Conservation (phyloP, 1,140 invertebrate species). For the Cataglyphis hispanica region DNA sequence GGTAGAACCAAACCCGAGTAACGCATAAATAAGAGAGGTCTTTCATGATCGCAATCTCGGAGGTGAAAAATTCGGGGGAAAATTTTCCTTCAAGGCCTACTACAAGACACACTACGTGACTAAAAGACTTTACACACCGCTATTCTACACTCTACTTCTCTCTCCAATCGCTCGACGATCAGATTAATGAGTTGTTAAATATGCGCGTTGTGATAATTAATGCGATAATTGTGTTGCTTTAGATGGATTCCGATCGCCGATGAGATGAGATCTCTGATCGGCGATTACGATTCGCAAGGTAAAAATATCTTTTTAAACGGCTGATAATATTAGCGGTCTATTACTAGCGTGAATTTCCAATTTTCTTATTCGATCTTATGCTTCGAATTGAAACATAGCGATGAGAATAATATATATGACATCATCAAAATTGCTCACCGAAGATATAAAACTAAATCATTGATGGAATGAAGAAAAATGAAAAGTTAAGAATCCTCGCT, state of each 20-base stretch:
- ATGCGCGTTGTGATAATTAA: constrained; percentile 27
- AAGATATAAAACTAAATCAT: no score
- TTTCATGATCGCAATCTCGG: not conserved
- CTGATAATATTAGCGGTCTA: not conserved
- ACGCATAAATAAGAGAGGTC: not conserved
- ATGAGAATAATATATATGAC: not conserved
- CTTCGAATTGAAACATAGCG: not conserved
- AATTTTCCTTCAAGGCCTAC: constrained; percentile 20
- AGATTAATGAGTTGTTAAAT: constrained; percentile 35
- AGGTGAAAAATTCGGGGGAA: not conserved
- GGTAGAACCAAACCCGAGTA: constrained; percentile 75
- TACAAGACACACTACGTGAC: not conserved
- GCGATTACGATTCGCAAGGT: constrained; percentile 1
- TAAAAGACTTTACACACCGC: constrained; percentile 36
- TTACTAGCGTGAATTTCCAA: not conserved
- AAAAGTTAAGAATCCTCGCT: no score
- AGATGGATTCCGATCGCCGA: not conserved
- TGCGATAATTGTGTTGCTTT: constrained; percentile 26
- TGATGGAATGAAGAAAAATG: no score
- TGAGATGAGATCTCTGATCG: constrained; percentile 40
- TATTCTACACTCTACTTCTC: constrained; percentile 38
- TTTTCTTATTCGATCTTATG: constrained; percentile 4
- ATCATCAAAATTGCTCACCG: not conserved
- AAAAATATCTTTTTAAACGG: not conserved
- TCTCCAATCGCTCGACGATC: constrained; percentile 41